These are phyloP conservation scores for Drosophila navojoa DNA, from an alignment of 1,140 invertebrate species.

Conservation along the genomic window DNA sequence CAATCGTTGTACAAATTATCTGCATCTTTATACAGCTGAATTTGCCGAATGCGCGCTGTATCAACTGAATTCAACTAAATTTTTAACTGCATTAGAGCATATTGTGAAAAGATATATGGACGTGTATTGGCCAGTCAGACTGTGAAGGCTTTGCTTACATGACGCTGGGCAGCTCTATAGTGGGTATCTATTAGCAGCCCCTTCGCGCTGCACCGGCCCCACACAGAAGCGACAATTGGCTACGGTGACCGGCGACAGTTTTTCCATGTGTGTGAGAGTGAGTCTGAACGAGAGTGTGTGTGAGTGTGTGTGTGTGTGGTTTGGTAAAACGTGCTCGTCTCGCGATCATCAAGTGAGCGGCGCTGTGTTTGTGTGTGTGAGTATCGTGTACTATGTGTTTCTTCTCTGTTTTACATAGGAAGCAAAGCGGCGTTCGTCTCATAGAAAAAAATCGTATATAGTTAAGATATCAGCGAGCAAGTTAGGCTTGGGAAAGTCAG, in stretches of 20 bases:
- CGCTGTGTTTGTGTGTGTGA: neutral
- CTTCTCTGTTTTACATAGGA: constrained; percentile 22
- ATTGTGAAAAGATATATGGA: neutral
- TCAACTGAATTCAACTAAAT: too few relatives aligned
- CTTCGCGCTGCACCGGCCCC: neutral
- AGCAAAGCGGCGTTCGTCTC: constrained; percentile 13
- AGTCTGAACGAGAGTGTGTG: neutral
- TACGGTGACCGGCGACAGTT: constrained; percentile 35
- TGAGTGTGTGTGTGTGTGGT: neutral
- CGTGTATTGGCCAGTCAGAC: neutral
- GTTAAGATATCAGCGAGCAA: constrained; percentile 11
- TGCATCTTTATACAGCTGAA: too few relatives aligned
- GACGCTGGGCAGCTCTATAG: neutral
- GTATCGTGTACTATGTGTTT: neutral
- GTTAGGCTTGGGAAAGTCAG: constrained; percentile 15
- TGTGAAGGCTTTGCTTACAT: neutral
- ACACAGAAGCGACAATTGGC: constrained; percentile 12
- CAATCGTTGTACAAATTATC: neutral
- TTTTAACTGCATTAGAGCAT: too few relatives aligned
- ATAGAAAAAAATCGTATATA: constrained; percentile 7
- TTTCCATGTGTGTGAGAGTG: neutral
- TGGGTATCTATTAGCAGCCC: constrained; percentile 7
- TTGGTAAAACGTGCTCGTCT: constrained; percentile 26
- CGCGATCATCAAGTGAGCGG: constrained; percentile 1
- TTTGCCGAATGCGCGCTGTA: too few relatives aligned